Evolutionary conservation across 2,797 vertebrate genomes (phyloP), one percentile per base, ranked within the genome.

Genomic region (Bovichtus variegatus): DNA sequence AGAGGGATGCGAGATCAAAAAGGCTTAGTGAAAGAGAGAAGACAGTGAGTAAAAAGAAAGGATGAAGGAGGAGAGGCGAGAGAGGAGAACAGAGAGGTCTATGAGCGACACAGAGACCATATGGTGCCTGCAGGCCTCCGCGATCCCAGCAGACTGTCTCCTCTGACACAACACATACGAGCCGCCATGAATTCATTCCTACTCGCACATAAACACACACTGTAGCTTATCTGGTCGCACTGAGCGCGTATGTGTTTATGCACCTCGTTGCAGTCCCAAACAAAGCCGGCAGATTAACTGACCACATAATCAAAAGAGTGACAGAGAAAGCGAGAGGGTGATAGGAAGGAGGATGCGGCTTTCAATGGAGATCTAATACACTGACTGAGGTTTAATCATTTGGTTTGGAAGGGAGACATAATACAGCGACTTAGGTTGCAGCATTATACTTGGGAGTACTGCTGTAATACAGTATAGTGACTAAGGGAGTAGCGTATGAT

Each of bases 41-140:
- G 69, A 80, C 77, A 46, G 76, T 0, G 49, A 64, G 36, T 80
- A 81, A 61, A 49, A 76, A 59, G 51, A 61, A 53, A 63, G 71
- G 72, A 86, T 73, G 75, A 34, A 80, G 74, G 73, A 71, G 55
- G 54, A 69, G 64, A 80, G 54, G 46, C 1, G 34, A 81, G 58
- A 68, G 69, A 79, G 64, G 68, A 82, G 78, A 77, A 80, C 65
- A 83, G 81, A 76, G 79, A 57, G 72, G 81, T 84, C 80, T 77
- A 65, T 72, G 81, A 88, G 75, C 53, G 76, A 83, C 84, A 73
- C 65, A 29, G 27, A 64, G 80, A 91, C 86, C 90, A 91, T 92
- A 90, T 91, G 91, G 85, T 82, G 78, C 69, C 89, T 89, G 36
- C 6, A 70, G 86, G 87, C 81, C 70, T 75, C 65, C 62, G 27